Conservation (phyloP, 2,888 invertebrate genomes). For the Drosophila atripex region DNA sequence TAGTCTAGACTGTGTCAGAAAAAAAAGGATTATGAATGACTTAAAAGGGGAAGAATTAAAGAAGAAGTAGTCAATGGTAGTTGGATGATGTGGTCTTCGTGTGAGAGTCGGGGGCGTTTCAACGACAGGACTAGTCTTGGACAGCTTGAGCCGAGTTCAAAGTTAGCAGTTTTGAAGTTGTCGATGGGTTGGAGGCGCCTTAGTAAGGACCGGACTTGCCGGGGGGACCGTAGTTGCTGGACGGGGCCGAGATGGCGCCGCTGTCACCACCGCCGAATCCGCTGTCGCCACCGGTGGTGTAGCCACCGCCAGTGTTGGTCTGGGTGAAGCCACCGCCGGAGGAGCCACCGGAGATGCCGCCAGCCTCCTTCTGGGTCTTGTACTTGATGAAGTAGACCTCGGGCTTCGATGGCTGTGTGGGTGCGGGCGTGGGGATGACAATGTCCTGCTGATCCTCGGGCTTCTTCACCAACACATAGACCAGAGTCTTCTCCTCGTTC, state of each 20-base stretch:
- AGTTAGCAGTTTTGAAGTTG: slow-evolving; percentile 39
- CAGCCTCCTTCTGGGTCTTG: slow-evolving; percentile 84
- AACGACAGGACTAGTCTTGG: slow-evolving; percentile 80
- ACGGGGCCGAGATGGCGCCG: slow-evolving; percentile 76
- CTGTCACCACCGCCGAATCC: slow-evolving; percentile 62
- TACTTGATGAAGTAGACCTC: slow-evolving; percentile 92
- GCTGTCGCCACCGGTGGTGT: slow-evolving; percentile 67
- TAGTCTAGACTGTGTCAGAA: slow-evolving; percentile 15
- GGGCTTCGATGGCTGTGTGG: slow-evolving; percentile 94
- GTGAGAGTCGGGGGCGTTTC: slow-evolving; percentile 51
- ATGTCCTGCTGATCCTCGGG: slow-evolving; percentile 94
- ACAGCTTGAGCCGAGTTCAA: slow-evolving; percentile 75
- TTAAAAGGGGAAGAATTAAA: not conserved
- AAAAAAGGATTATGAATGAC: slow-evolving; percentile 18
- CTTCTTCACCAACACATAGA: slow-evolving; percentile 94
- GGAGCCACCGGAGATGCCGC: slow-evolving; percentile 62
- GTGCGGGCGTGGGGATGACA: slow-evolving; percentile 89
- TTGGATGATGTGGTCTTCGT: slow-evolving; percentile 26
- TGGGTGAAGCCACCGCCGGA: slow-evolving; percentile 59
- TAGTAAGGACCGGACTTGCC: slow-evolving; percentile 89
- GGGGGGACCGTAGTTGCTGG: slow-evolving; percentile 88
- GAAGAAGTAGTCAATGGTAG: slow-evolving; percentile 30
- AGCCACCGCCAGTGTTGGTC: slow-evolving; percentile 58
- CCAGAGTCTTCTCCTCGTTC: slow-evolving; percentile 94
- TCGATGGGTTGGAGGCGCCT: slow-evolving; percentile 41